Conservation (phyloP, 2,113 vertebrate species). For the Spea multiplicata region DNA sequence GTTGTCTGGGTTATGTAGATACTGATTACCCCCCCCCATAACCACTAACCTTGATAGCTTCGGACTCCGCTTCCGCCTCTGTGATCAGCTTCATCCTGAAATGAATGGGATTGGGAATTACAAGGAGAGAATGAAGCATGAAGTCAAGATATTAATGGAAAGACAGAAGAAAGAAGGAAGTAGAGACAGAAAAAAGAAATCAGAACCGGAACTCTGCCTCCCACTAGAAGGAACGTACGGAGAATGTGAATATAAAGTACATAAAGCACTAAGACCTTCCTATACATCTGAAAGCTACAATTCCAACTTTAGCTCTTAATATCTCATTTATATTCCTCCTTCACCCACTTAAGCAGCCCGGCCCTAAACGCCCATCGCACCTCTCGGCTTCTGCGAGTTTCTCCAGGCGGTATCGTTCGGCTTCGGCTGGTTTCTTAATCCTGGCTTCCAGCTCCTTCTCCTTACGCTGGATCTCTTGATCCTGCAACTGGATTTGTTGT, state of each 20-base stretch:
- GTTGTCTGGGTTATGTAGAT: background rate
- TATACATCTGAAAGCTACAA: too few species aligned
- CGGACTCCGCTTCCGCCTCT: slow-evolving; percentile 86
- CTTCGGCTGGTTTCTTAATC: slow-evolving; percentile 83
- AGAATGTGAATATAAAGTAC: too few species aligned
- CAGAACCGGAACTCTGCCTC: too few species aligned
- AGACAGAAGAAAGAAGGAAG: background rate
- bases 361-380: slow-evolving; percentile 54
- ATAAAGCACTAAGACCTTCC: too few species aligned
- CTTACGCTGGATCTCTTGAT: slow-evolving; percentile 82
- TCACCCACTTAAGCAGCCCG: background rate
- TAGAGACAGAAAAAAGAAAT: too few species aligned
- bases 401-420: slow-evolving; percentile 80
- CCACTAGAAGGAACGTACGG: too few species aligned
- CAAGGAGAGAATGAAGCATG: background rate
- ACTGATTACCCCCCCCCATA: background rate
- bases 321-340: too few species aligned
- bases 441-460: slow-evolving; percentile 86
- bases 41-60: slow-evolving; percentile 75
- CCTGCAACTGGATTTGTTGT: slow-evolving; percentile 87
- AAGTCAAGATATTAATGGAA: background rate
- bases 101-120: background rate
- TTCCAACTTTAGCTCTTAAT: too few species aligned
- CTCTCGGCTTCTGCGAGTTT: slow-evolving; percentile 79
- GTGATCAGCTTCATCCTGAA: slow-evolving; percentile 80